These are phyloP conservation scores for Drosophila greeni DNA, from an alignment of 2,888 invertebrate genomes.

Conservation along the genomic window DNA sequence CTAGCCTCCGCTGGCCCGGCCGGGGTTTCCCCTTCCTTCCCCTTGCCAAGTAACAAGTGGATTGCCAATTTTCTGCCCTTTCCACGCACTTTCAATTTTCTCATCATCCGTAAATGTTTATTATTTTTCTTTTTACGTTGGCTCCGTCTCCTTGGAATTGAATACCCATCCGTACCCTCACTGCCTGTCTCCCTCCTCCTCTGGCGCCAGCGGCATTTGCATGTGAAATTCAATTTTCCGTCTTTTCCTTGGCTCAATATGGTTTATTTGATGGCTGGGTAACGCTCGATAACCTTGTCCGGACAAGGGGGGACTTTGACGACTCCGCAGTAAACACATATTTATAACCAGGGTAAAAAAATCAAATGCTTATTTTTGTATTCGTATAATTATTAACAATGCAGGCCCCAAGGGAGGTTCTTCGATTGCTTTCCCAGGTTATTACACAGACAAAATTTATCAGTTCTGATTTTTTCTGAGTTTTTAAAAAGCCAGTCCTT, in stretches of 20 bases:
- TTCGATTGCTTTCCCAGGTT: background rate
- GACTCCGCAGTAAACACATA: background rate
- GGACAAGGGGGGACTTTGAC: background rate
- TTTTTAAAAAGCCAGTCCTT: background rate
- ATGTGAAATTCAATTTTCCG: constrained; percentile 35
- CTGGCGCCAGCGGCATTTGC: constrained; percentile 7
- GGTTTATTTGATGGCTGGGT: constrained; percentile 17
- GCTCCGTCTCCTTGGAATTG: constrained; percentile 25
- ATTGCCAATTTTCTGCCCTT: constrained; percentile 21
- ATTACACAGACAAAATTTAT: background rate
- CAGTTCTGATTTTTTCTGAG: background rate
- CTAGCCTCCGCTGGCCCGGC: background rate
- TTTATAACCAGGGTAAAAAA: background rate
- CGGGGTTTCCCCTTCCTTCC: background rate
- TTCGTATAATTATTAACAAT: constrained; percentile 12
- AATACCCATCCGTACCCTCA: background rate
- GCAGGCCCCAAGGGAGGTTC: background rate
- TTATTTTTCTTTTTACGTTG: constrained; percentile 13
- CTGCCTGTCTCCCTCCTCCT: background rate
- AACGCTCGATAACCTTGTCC: constrained; percentile 12
- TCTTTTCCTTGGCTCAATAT: constrained; percentile 23
- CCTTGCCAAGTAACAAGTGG: constrained; percentile 62
- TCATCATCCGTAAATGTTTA: constrained; percentile 15
- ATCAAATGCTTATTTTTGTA: constrained; percentile 8
- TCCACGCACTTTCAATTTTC: constrained; percentile 7